phyloP scores from a whole-genome alignment of 1,140 invertebrate species.

The Drosophila grimshawi region DNA sequence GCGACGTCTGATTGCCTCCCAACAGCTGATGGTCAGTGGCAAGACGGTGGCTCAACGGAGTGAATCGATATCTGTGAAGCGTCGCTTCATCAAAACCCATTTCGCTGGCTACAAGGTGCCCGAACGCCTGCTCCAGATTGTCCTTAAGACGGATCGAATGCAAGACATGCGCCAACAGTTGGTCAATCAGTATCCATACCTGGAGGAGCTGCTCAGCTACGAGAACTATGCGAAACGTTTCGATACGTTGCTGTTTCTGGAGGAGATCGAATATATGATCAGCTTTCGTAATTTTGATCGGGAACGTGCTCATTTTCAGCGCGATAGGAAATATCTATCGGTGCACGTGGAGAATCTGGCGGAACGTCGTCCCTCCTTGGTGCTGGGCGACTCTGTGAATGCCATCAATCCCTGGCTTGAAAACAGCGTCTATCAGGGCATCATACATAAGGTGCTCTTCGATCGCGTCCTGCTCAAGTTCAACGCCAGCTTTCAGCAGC shows the following conservation, averaged over 20 bases:
- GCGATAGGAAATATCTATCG: conserved; percentile 88
- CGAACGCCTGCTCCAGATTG: conserved; percentile 85
- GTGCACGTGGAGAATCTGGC: conserved; percentile 92
- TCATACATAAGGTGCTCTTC: conserved; percentile 89
- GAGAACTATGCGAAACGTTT: conserved; percentile 88
- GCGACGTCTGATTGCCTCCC: conserved; percentile 37
- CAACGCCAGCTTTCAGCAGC: conserved; percentile 88
- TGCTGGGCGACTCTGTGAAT: conserved; percentile 91
- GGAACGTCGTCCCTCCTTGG: conserved; percentile 93
- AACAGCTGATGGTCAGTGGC: conserved; percentile 20
- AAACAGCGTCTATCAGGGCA: conserved; percentile 88
- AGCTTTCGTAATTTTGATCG: conserved; percentile 90
- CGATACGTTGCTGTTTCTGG: conserved; percentile 90
- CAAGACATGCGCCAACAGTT: conserved; percentile 71
- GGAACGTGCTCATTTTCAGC: conserved; percentile 87
- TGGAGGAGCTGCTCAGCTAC: conserved; percentile 85
- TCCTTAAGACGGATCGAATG: conserved; percentile 83
- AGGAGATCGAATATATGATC: conserved; percentile 89
- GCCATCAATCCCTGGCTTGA: conserved; percentile 85
- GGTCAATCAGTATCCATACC: conserved; percentile 84
- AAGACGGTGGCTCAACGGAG: conserved; percentile 44
- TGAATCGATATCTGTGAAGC: conserved; percentile 85
- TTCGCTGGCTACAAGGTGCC: conserved; percentile 87
- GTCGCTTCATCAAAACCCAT: conserved; percentile 81
- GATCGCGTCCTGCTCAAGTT: conserved; percentile 91